Evolutionary conservation across 2,888 invertebrate genomes (phyloP).

Genomic region (Cheilosia urbana): DNA sequence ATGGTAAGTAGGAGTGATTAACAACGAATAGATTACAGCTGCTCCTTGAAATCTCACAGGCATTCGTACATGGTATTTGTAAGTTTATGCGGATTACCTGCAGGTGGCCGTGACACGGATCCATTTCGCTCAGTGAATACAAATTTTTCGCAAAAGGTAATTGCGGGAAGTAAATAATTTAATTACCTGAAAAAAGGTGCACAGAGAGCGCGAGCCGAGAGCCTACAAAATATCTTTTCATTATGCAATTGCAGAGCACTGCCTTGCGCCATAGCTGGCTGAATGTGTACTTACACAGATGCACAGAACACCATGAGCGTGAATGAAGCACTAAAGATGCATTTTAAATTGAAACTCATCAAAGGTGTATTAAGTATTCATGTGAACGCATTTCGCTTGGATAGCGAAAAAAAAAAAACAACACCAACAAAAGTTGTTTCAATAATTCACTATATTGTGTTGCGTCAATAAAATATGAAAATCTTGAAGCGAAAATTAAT

Average conservation of each 20-base stretch:
- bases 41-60: too few relatives aligned
- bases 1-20: too few relatives aligned
- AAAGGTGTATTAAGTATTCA: slow-evolving; percentile 14
- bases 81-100: background rate
- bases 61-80: too few relatives aligned
- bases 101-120: background rate
- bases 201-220: background rate
- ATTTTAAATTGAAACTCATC: slow-evolving; percentile 10
- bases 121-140: background rate
- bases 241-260: background rate
- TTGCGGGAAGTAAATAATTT: background rate
- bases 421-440: background rate
- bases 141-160: background rate
- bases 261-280: background rate
- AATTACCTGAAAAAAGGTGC: background rate
- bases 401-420: background rate
- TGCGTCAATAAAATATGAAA: background rate
- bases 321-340: background rate
- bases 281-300: background rate
- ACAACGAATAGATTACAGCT: too few relatives aligned
- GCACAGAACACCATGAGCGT: background rate
- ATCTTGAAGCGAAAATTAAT: slow-evolving; percentile 13
- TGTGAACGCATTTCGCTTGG: background rate
- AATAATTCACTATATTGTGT: slow-evolving; percentile 5
- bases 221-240: background rate